Conservation (phyloP, 2,888 invertebrate species). For the Panzeria rudis region DNA sequence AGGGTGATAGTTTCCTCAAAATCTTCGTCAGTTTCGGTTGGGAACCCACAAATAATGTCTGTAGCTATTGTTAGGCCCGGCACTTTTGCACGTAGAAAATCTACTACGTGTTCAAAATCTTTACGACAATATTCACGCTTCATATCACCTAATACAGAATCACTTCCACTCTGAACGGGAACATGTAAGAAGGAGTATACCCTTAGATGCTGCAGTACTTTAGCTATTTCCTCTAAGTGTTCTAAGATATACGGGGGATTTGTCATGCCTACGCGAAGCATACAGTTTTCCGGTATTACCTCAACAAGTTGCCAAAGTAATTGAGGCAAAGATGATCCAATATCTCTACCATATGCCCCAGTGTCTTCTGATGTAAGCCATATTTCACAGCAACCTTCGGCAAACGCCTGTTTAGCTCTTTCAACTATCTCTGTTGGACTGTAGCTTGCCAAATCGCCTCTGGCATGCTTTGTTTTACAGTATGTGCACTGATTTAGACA, state of each 20-base stretch:
- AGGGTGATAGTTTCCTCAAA: constrained; percentile 94
- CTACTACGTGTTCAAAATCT: constrained; percentile 95
- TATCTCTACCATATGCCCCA: constrained; percentile 98
- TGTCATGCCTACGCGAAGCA: constrained; percentile 97
- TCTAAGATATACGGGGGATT: constrained; percentile 99
- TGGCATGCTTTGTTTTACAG: constrained; percentile 98
- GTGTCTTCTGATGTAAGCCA: constrained; percentile 99
- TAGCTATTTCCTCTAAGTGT: constrained; percentile 94
- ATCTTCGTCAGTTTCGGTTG: constrained; percentile 95
- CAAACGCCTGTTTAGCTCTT: constrained; percentile 93
- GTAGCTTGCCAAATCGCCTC: constrained; percentile 98
- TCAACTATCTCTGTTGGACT: constrained; percentile 94
- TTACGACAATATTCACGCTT: constrained; percentile 95
- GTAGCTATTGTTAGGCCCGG: constrained; percentile 97
- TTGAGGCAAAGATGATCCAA: constrained; percentile 93
- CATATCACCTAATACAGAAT: constrained; percentile 97
- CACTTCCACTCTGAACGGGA: constrained; percentile 99
- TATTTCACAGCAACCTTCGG: constrained; percentile 96
- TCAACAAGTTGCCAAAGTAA: constrained; percentile 93
- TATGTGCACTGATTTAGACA: constrained; percentile 99
- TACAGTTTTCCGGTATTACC: constrained; percentile 86
- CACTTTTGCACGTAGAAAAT: constrained; percentile 92
- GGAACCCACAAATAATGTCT: constrained; percentile 99
- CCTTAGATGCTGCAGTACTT: constrained; percentile 92
- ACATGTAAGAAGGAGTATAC: constrained; percentile 98